A percentile compares a stretch with the other conserved stretches of the same genome.
Conservation (phyloP, 1,140 invertebrate species). For the Planococcus citri region DNA sequence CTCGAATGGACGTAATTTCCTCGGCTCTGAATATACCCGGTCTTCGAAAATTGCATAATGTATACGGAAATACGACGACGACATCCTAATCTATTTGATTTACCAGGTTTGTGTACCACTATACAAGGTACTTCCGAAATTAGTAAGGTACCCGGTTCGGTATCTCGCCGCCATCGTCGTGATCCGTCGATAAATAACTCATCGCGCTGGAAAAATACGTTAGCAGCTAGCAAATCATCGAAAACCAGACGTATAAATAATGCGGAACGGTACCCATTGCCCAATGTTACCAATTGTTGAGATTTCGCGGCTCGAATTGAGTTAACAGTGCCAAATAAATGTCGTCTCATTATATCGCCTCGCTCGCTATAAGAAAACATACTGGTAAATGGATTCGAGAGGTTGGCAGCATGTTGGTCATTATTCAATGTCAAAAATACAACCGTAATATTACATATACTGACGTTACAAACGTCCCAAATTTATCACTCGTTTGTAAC, state of each 20-base stretch:
- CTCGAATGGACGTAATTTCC: no score
- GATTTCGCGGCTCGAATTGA: neutral
- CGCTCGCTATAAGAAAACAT: neutral
- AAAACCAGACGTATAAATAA: neutral
- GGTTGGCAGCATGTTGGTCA: neutral
- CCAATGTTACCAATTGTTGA: neutral
- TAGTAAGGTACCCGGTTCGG: neutral
- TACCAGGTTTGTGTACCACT: no score
- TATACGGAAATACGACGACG: neutral
- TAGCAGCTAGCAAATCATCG: neutral
- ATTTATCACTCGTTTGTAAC: slow-evolving; percentile 7
- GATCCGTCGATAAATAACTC: no score
- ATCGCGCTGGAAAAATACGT: neutral
- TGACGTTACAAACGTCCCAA: slow-evolving; percentile 6
- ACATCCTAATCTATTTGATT: no score
- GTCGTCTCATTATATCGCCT: neutral
- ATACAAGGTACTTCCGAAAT: neutral
- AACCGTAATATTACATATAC: slow-evolving; percentile 7
- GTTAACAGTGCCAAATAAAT: neutral
- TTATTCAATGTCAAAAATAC: neutral
- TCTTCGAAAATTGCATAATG: neutral
- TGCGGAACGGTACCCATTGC: neutral
- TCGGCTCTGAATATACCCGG: no score
- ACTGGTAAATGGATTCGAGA: slow-evolving; percentile 2
- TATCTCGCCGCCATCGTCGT: no score